Evolutionary conservation across 2,113 vertebrate genomes (phyloP).

Genomic region (Rhombomys opimus): DNA sequence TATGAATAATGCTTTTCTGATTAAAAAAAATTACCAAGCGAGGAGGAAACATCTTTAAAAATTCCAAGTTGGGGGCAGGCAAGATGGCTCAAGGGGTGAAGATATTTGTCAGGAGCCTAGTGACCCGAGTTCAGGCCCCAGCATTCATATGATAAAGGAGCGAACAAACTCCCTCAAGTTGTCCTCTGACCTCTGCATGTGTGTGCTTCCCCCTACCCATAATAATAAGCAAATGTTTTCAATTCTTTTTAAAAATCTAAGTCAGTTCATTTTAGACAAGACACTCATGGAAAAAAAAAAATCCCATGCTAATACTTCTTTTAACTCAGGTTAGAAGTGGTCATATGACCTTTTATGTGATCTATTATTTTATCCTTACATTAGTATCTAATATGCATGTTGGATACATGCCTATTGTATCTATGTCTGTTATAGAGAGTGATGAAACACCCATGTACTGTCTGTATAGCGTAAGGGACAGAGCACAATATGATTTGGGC

Average conservation of each 20-base stretch:
- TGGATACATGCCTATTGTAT: background rate
- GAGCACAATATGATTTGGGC: background rate
- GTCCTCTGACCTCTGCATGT: too few relatives aligned
- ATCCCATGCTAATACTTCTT: slow-evolving; percentile 27
- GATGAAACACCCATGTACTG: background rate
- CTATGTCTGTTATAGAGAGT: background rate
- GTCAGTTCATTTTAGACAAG: slow-evolving; percentile 41
- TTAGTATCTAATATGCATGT: slow-evolving; percentile 1
- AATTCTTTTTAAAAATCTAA: background rate
- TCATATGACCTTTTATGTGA: background rate
- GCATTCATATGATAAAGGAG: too few relatives aligned
- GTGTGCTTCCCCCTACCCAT: background rate
- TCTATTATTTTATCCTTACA: slow-evolving; percentile 21
- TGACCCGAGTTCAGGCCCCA: background rate
- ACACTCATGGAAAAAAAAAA: background rate
- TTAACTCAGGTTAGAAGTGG: slow-evolving; percentile 3
- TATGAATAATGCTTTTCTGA: slow-evolving; percentile 27
- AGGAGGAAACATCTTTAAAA: slow-evolving; percentile 26
- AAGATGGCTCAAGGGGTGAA: background rate
- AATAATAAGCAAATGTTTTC: background rate
- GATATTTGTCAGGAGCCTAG: background rate
- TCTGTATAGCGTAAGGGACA: background rate
- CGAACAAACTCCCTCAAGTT: background rate
- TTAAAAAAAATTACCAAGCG: background rate
- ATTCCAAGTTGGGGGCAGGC: background rate